A percentile compares a stretch with the other conserved stretches of the same genome.
Evolutionary conservation across 2,113 vertebrate genomes (phyloP).

Genomic region (Hypomesus transpacificus): DNA sequence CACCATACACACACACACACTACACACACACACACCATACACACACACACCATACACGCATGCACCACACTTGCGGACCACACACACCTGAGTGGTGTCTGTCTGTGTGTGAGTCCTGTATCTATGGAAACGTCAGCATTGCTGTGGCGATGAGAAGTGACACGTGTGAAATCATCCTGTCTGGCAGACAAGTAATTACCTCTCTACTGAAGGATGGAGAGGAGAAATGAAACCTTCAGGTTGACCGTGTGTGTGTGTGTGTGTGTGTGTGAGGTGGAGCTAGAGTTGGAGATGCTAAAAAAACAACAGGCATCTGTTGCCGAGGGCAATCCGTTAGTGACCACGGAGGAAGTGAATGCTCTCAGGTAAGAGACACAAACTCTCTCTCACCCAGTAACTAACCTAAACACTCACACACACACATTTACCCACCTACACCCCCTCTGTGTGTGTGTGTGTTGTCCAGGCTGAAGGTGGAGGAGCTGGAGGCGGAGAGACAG

Average conservation of each 20-base stretch:
- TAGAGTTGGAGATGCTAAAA: conserved; percentile 67
- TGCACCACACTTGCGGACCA: no score
- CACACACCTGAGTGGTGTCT: no score
- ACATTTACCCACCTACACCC: conserved; percentile 6
- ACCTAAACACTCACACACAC: conserved; percentile 1
- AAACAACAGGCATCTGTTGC: conserved; percentile 56
- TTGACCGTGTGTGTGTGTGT: neutral
- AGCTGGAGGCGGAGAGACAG: conserved; percentile 83
- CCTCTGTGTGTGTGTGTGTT: neutral
- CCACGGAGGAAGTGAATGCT: conserved; percentile 64
- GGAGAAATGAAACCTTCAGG: conserved; percentile 8
- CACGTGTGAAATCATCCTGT: conserved; percentile 62
- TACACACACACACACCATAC: no score
- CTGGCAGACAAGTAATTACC: conserved; percentile 60
- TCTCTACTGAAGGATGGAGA: conserved; percentile 43
- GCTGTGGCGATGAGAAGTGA: conserved; percentile 55
- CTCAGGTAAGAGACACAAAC: conserved; percentile 59
- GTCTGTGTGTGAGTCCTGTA: no score
- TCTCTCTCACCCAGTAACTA: conserved; percentile 5
- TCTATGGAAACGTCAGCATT: conserved; percentile 52
- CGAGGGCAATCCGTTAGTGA: conserved; percentile 46
- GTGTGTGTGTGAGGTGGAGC: conserved; percentile 54
- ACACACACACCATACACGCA: neutral
- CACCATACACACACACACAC: no score
- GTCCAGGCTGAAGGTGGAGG: conserved; percentile 89